A percentile compares a stretch with the other conserved stretches of the same genome.
Evolutionary conservation across 2,113 vertebrate species (phyloP).

Genomic region (Cavia porcellus): DNA sequence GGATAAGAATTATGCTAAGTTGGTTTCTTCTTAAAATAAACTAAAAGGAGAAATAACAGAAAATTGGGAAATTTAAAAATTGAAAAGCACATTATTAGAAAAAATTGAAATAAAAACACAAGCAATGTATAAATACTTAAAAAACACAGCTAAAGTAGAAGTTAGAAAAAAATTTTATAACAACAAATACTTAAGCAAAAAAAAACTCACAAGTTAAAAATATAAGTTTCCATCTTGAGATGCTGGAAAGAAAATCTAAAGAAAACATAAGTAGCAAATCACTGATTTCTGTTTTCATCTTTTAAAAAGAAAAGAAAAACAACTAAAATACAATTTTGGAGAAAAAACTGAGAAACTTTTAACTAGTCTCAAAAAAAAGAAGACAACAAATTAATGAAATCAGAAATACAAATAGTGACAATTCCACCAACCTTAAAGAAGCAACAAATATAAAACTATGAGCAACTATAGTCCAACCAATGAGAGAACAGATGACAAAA

Average conservation of each 20-base stretch:
- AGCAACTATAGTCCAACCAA: not conserved
- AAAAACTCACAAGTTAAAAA: not conserved
- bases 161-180: not conserved
- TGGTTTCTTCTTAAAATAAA: not conserved
- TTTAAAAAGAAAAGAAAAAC: not conserved
- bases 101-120: not conserved
- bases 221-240: not conserved
- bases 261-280: not conserved
- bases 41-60: not conserved
- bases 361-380: not conserved
- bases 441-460: not conserved
- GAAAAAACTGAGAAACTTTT: not conserved
- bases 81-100: not conserved
- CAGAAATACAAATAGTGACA: not conserved
- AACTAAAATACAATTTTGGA: not conserved
- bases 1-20: not conserved
- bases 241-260: not conserved
- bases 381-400: not conserved
- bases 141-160: not conserved
- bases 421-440: not conserved
- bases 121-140: not conserved
- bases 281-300: not conserved
- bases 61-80: not conserved
- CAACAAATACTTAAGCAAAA: not conserved
- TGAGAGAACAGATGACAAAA: not conserved